Percentiles rank a stretch among this genome's conserved stretches.
These are phyloP conservation scores for Limnephilus rhombicus DNA, from an alignment of 2,888 invertebrate species.

Conservation along the genomic window DNA sequence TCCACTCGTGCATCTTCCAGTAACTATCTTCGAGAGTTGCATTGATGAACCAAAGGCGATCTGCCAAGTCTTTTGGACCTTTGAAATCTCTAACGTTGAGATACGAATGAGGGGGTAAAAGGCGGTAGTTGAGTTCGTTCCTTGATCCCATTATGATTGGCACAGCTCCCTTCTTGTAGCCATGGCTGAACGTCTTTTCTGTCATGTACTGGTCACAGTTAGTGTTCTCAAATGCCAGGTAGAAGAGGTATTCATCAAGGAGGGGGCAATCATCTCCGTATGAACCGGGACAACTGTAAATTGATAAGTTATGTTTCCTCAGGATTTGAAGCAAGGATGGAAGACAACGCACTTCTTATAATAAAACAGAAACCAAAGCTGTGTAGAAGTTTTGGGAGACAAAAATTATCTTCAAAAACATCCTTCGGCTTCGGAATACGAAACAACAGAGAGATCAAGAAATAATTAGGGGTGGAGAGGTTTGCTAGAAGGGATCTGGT, in stretches of 20 bases:
- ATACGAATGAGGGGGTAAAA: slow-evolving; percentile 82
- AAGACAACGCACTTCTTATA: background rate
- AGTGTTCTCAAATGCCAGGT: slow-evolving; percentile 84
- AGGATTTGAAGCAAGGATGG: background rate
- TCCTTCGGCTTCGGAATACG: no score
- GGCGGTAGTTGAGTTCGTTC: slow-evolving; percentile 71
- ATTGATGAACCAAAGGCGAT: slow-evolving; percentile 76
- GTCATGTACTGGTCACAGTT: slow-evolving; percentile 84
- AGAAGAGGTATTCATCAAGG: slow-evolving; percentile 81
- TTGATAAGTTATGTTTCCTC: background rate
- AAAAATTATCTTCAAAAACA: no score
- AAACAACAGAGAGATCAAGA: no score
- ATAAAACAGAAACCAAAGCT: no score
- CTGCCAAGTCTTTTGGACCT: slow-evolving; percentile 75
- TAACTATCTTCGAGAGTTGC: slow-evolving; percentile 71
- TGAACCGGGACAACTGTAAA: slow-evolving; percentile 80
- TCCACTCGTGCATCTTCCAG: slow-evolving; percentile 79
- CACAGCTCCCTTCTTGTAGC: slow-evolving; percentile 79
- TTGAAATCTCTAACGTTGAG: slow-evolving; percentile 79
- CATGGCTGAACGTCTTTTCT: slow-evolving; percentile 84
- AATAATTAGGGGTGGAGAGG: no score
- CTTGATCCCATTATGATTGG: slow-evolving; percentile 83
- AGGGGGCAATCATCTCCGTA: slow-evolving; percentile 78
- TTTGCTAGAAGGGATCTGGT: no score
- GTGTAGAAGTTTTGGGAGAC: no score